Conservation (phyloP, 1,140 invertebrate genomes). For the Asobara japonica region DNA sequence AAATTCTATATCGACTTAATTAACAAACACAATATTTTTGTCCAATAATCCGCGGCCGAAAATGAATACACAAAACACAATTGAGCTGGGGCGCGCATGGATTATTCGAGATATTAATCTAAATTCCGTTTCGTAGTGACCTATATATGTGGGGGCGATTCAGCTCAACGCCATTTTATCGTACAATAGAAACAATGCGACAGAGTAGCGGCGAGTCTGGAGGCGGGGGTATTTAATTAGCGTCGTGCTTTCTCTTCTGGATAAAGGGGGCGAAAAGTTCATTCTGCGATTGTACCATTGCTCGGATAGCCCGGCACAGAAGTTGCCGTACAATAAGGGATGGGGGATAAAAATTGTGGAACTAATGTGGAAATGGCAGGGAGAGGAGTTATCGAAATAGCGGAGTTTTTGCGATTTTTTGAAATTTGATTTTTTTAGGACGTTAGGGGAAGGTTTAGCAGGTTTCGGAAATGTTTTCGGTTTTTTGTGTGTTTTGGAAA, state of each 20-base stretch:
- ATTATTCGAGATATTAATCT: not conserved
- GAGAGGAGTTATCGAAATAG: not conserved
- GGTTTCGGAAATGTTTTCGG: too few species aligned
- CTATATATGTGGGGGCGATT: not conserved
- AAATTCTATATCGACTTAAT: too few species aligned
- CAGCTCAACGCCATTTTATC: not conserved
- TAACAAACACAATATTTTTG: too few species aligned
- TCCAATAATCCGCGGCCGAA: too few species aligned
- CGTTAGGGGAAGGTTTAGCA: too few species aligned
- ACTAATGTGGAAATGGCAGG: not conserved
- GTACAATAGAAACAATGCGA: not conserved
- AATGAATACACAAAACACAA: not conserved
- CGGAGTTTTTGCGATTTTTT: too few species aligned
- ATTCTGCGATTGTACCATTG: not conserved
- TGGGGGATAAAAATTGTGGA: not conserved
- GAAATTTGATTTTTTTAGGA: too few species aligned
- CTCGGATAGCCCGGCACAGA: not conserved
- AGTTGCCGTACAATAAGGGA: not conserved
- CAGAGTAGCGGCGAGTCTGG: not conserved
- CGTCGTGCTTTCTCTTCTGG: not conserved
- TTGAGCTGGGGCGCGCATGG: not conserved
- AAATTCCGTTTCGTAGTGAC: not conserved
- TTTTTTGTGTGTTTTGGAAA: too few species aligned
- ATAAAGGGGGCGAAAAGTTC: not conserved
- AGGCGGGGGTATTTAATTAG: not conserved